These are phyloP conservation scores for Neosilurus mollespiculum DNA, from an alignment of 2,797 vertebrate genomes.

Conservation along the genomic window DNA sequence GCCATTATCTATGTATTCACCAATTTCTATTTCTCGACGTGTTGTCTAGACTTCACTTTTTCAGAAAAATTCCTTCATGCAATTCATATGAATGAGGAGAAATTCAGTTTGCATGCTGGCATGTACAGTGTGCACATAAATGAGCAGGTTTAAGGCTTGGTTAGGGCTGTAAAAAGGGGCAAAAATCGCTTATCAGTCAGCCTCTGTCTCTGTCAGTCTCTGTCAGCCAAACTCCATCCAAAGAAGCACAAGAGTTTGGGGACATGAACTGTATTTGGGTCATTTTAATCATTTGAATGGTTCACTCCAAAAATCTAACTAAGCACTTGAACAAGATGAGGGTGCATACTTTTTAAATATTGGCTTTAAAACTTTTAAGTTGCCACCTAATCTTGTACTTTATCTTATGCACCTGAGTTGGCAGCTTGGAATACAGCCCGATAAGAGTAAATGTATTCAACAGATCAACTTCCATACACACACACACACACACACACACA, in stretches of 20 bases:
- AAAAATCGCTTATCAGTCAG: no score
- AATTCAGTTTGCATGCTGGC: background rate
- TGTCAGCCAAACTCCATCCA: background rate
- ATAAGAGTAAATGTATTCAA: background rate
- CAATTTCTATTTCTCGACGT: background rate
- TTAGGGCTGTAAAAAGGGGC: background rate
- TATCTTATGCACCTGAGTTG: background rate
- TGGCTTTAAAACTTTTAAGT: background rate
- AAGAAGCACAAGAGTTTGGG: background rate
- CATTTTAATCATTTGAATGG: background rate
- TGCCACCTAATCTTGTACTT: background rate
- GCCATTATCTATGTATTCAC: background rate
- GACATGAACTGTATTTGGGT: background rate
- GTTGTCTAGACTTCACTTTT: background rate
- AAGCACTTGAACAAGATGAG: background rate
- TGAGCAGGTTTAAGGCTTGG: background rate
- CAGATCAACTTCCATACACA: constrained; percentile 3
- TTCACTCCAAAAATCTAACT: background rate
- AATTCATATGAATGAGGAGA: background rate
- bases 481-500: background rate
- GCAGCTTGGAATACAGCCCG: background rate
- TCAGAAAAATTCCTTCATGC: background rate
- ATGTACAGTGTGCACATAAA: background rate
- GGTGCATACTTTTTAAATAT: background rate
- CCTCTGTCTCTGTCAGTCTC: background rate